Conservation (phyloP, 2,888 invertebrate species). For the Dicyrtomina minuta region DNA sequence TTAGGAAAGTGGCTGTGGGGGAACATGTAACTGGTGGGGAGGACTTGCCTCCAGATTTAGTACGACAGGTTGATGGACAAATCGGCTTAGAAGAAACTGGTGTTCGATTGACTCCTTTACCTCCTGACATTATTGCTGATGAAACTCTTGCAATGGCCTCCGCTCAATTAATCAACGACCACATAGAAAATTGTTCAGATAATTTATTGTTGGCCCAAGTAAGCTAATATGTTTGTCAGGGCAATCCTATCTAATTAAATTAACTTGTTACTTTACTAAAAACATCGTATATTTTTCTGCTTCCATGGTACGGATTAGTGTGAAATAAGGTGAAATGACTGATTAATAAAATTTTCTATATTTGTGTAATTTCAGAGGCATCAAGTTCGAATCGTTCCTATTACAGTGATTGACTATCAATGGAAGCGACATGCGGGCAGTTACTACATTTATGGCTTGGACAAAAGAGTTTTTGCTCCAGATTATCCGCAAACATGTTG, state of each 20-base stretch:
- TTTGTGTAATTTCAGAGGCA: constrained; percentile 55
- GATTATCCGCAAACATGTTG: constrained; percentile 59
- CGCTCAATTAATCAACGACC: constrained; percentile 58
- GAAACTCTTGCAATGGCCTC: constrained; percentile 60
- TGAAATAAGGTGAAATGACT: neutral
- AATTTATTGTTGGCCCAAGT: constrained; percentile 60
- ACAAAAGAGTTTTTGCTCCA: constrained; percentile 57
- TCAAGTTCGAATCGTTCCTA: constrained; percentile 57
- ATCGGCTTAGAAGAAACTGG: constrained; percentile 60
- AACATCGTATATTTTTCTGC: neutral
- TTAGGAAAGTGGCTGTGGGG: constrained; percentile 60
- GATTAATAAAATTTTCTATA: constrained; percentile 25
- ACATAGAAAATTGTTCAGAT: constrained; percentile 56
- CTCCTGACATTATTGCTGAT: constrained; percentile 59
- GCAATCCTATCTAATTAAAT: neutral
- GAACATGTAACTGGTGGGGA: constrained; percentile 58
- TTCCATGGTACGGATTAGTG: neutral
- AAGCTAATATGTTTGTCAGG: neutral
- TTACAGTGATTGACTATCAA: constrained; percentile 57
- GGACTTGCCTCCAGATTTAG: constrained; percentile 57
- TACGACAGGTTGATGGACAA: constrained; percentile 58
- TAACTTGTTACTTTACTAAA: too few species aligned
- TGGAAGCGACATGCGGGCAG: constrained; percentile 56
- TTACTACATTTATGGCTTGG: constrained; percentile 58
- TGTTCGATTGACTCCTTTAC: constrained; percentile 58